Base-by-base conservation (phyloP, 2,113 vertebrate species). In the Choloepus hoffmanni region DNA sequence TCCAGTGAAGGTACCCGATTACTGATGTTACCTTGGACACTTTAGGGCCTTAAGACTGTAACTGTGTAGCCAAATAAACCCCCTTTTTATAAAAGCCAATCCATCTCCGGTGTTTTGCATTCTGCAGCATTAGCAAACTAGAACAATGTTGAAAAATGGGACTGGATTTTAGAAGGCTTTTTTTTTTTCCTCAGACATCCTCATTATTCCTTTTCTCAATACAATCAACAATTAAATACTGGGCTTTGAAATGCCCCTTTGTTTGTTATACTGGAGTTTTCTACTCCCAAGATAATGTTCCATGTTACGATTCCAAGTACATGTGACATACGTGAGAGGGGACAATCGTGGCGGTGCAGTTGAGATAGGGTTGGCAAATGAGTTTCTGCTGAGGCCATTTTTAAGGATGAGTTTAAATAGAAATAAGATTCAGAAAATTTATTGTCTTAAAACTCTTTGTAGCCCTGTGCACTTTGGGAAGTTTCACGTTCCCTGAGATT, bases 391-490 rank as follows among this genome's bases (percentile, higher is more conserved):
- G 55, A 48, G 19, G 53, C 68, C 45, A 63, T 3, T 60, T 77
- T 77, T 65, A 72, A 65, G 62, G 62, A 40, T 58, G 26, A 63
- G 28, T 86, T 14, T 67, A 70, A 81, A 60, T 3, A 60, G 50
- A 70, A 5, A 53, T 26, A 43, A 62, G 7, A 70, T 55, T 18
- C 65, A 70, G 33, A 90, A 89, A 28, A n/a, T 87, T 87, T 62
- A 91, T 90, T 92, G 86, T 65, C 78, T 90, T 83, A 83, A 83
- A 36, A 87, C 65, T 63, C 21, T 67, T 92, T 74, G 14, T 76
- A 63, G 7, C 63, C 70, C 95, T 16, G 8, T 15, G 53, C 77
- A 36, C 30, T 65, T 95, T 55, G 45, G 33, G 65, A 62, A 58
- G 7, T 30, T 70, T 70, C n/a, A 70, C 16, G 23, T 7, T 82